Conservation (phyloP, 2,113 vertebrate genomes). For the Carollia perspicillata region DNA sequence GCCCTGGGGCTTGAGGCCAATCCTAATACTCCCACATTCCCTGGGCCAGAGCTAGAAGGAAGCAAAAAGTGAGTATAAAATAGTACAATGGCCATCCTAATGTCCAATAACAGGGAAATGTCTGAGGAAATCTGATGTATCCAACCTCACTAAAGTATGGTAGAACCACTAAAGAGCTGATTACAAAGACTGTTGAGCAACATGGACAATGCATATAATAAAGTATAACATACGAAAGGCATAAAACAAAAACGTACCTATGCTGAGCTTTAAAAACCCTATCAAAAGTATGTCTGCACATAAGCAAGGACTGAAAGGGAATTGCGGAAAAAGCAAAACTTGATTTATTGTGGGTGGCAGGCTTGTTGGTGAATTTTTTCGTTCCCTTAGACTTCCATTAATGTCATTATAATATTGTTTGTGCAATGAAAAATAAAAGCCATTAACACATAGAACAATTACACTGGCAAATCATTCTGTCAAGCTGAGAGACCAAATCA, state of each 20-base stretch:
- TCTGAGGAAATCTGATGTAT: background rate
- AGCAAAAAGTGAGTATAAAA: conserved; percentile 17
- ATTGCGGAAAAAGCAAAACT: conserved; percentile 37
- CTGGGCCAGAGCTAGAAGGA: background rate
- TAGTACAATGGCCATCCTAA: background rate
- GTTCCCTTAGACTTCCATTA: conserved; percentile 40
- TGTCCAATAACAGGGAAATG: background rate
- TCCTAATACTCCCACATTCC: background rate
- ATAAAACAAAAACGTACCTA: background rate
- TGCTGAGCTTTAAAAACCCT: background rate
- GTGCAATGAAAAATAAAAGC: conserved; percentile 34
- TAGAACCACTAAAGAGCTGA: background rate
- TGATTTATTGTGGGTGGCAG: background rate
- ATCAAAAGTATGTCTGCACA: background rate
- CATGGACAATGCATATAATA: background rate
- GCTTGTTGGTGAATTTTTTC: conserved; percentile 31
- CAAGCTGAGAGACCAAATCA: conserved; percentile 17
- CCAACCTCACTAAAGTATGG: background rate
- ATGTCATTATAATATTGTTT: conserved; percentile 47
- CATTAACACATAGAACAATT: conserved; percentile 31
- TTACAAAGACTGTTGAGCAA: background rate
- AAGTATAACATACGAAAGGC: background rate
- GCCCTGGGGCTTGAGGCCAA: background rate
- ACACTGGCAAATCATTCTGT: conserved; percentile 35
- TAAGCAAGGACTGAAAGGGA: background rate